Base-by-base conservation (phyloP, 2,113 vertebrate genomes). In the Thinocorus orbignyianus region DNA sequence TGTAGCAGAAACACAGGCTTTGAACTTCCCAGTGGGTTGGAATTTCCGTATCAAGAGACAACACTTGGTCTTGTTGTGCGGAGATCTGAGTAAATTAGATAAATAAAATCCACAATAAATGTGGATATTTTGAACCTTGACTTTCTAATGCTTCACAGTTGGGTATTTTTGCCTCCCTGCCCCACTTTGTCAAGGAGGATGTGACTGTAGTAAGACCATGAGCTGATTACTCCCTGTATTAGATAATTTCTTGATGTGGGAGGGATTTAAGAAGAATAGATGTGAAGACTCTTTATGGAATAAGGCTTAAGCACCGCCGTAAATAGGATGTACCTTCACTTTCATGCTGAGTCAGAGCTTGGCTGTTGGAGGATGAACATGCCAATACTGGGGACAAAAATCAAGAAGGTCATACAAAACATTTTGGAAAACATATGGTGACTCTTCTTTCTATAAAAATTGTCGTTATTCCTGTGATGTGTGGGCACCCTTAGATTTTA, bases 211-310 rank as follows among this genome's bases (percentile, higher is more conserved):
- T 93, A 93, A 94, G 84, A 79, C 72, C 55, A 52, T 84, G 92
- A 96, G 76, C 52, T 93, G 84, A 95, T 94, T 96, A 82, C 51
- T 94, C 60, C 44, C 33, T 81, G 80, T 94, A 62, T 83, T 72
- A 93, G 57, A 78, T 95, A 0, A 92, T 91, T 96, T 86, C 72
- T 81, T 95, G 91, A 89, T 85, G 88, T 84, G 76, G 82, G 83
- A 93, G 92, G 78, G 73, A 81, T 96, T 86, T 91, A 91, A 90
- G 72, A 91, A 68, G 77, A 96, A 77, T 65, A 72, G 52, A 92
- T 72, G 65, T 18, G 60, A 92, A 86, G 24, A 81, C 35, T 87
- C 81, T 95, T 90, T 58, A 48, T 92, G 72, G 82, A 88, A 88
- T 92, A 86, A 90, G 52, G 42, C 83, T 92, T 95, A 88, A 93